Conservation (phyloP, 2,113 vertebrate species). For the Zosterops lateralis region DNA sequence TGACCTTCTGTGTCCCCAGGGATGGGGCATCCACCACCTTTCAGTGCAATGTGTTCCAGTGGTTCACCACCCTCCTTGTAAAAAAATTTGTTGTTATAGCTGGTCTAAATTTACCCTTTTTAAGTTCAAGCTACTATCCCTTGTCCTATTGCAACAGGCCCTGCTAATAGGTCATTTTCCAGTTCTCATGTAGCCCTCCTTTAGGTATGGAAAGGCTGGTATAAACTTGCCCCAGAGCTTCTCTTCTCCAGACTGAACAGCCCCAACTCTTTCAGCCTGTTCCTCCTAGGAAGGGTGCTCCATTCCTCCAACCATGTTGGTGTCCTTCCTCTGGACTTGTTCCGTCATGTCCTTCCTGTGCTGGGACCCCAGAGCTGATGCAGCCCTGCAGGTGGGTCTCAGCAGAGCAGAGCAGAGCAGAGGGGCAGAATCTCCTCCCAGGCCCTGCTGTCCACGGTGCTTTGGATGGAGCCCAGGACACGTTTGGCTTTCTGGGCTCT, state of each 20-base stretch:
- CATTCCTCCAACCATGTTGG: not conserved
- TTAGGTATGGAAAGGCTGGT: not conserved
- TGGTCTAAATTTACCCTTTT: not conserved
- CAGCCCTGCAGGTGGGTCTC: not conserved
- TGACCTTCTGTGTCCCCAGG: not conserved
- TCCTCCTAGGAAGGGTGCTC: not conserved
- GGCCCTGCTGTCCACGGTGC: rapidly evolving
- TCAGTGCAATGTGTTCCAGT: not conserved
- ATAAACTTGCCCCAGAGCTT: not conserved
- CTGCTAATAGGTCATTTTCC: not conserved
- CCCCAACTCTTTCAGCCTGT: not conserved
- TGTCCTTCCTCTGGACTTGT: rapidly evolving
- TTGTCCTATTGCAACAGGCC: not conserved
- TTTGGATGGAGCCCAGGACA: not conserved
- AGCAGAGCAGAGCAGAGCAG: not conserved
- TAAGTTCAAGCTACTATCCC: not conserved
- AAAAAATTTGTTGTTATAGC: not conserved
- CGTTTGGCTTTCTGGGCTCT: rapidly evolving
- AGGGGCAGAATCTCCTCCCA: not conserved
- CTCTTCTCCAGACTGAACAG: not conserved
- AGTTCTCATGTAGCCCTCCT: not conserved
- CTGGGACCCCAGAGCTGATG: not conserved
- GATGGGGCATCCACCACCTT: not conserved
- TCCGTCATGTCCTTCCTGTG: not conserved
- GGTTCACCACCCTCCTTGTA: not conserved